Evolutionary conservation across 2,113 vertebrate genomes (phyloP).

Genomic region (Protobothrops flavoviridis): DNA sequence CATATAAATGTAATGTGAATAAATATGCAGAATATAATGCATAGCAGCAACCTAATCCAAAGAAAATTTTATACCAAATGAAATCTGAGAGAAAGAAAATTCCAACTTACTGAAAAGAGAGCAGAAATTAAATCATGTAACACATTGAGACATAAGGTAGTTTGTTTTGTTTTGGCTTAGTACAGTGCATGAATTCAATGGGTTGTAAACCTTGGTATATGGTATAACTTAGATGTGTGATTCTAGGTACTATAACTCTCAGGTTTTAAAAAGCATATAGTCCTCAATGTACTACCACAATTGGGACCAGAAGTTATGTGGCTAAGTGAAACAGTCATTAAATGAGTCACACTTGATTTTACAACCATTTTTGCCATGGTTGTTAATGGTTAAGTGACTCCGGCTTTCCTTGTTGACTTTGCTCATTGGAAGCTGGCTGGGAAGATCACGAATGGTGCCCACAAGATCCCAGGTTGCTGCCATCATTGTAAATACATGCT

Average conservation of each 20-base stretch:
- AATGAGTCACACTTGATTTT: no score
- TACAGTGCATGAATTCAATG: neutral
- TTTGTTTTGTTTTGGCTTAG: neutral
- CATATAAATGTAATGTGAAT: neutral
- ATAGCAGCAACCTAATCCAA: neutral
- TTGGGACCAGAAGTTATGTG: no score
- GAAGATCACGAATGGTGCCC: no score
- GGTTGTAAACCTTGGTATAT: neutral
- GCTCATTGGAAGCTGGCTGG: no score
- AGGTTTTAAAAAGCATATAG: neutral
- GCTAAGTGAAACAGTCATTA: no score
- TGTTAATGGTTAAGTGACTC: no score
- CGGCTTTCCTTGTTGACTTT: no score
- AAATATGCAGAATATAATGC: neutral
- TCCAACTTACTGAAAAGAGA: neutral
- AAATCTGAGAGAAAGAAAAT: neutral
- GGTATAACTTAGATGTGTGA: neutral
- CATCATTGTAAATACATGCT: no score
- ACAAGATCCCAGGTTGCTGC: no score
- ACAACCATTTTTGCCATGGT: no score
- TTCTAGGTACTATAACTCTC: neutral
- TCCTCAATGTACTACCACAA: no score
- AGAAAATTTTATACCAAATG: neutral
- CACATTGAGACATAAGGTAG: neutral
- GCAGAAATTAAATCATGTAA: neutral